phyloP scores from a whole-genome alignment of 2,113 vertebrate species.

The Archocentrus centrarchus region DNA sequence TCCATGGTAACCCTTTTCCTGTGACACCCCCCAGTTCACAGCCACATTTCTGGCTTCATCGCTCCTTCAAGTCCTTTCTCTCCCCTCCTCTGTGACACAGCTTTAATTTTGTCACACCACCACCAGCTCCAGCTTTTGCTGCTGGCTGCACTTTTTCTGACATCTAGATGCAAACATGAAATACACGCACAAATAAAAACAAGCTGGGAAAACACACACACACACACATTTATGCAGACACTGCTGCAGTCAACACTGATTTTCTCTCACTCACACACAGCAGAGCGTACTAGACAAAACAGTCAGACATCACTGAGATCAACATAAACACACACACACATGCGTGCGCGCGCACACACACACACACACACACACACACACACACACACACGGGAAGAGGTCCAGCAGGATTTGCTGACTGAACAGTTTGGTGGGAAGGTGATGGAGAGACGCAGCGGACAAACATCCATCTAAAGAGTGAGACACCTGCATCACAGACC shows the following conservation, averaged over 20 bases:
- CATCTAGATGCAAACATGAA: slow-evolving; percentile 34
- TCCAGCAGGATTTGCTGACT: slow-evolving; percentile 54
- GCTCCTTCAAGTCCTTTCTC: not conserved
- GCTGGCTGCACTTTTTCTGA: slow-evolving; percentile 47
- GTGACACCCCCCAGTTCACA: not conserved
- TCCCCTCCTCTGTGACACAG: not conserved
- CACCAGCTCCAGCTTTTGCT: slow-evolving; percentile 43
- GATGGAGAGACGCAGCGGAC: slow-evolving; percentile 42
- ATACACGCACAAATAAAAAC: slow-evolving; percentile 16
- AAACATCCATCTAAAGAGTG: slow-evolving; percentile 51
- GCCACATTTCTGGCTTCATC: not conserved
- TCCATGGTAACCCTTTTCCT: not conserved
- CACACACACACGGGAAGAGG: not conserved
- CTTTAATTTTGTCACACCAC: slow-evolving; percentile 46
- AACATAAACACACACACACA: not conserved
- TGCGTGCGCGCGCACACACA: too few relatives aligned
- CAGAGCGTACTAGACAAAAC: not conserved
- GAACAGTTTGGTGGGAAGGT: slow-evolving; percentile 36
- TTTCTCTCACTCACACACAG: not conserved
- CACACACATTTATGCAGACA: not conserved
- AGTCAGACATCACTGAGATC: not conserved
- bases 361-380: too few relatives aligned
- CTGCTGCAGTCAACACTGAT: slow-evolving; percentile 11
- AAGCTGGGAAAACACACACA: not conserved
- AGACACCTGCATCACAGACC: slow-evolving; percentile 53